Base-by-base conservation (phyloP, 2,797 vertebrate genomes). In the Sebastes melanostomus region DNA sequence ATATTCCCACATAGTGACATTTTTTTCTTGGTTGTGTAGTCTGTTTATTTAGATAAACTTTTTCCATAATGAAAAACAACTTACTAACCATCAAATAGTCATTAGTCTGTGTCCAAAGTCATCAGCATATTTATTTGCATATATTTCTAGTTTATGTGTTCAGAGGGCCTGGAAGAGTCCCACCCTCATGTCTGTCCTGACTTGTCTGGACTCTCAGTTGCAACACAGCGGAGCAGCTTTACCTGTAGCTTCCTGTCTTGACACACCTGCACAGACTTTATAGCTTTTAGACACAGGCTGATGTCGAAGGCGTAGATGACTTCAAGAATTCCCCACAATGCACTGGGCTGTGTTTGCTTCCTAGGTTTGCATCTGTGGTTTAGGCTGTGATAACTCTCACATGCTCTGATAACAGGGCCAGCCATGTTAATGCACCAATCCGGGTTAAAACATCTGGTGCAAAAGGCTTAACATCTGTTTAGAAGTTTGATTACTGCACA, bases 191-290 rank as follows among this genome's bases (percentile, higher is more conserved):
- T 71, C 42, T 59, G 84, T 60, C 38, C 68, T 1, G 55, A 84
- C 90, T 81, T 20, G 84, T 74, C 72, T 32, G 32, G 46, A n/a
- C 72, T 73, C 46, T 38, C 16, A 8, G 42, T 36, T n/a, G 66
- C 32, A 20, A 3, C 50, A 36, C 54, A 36, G 62, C 62, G 2
- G 50, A 74, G 67, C 70, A 14, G 66, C 66, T 78, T 24, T 34
- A 62, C 85, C 59, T 89, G 87, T 7, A 61, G 71, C 75, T 22
- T 72, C 87, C 61, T 86, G 86, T 77, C 76, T 55, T 13, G 68
- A 69, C 84, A 61, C 42, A 42, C 74, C 86, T 66, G 24, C 24
- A 5, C 52, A 58, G 22, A 62, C 59, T 52, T 52, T 9, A 38
- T 66, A 75, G 55, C 22, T 30, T n/a, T 8, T 20, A 36, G 7